These are phyloP conservation scores for Podiceps cristatus DNA, from an alignment of 2,113 vertebrate species.

Conservation along the genomic window DNA sequence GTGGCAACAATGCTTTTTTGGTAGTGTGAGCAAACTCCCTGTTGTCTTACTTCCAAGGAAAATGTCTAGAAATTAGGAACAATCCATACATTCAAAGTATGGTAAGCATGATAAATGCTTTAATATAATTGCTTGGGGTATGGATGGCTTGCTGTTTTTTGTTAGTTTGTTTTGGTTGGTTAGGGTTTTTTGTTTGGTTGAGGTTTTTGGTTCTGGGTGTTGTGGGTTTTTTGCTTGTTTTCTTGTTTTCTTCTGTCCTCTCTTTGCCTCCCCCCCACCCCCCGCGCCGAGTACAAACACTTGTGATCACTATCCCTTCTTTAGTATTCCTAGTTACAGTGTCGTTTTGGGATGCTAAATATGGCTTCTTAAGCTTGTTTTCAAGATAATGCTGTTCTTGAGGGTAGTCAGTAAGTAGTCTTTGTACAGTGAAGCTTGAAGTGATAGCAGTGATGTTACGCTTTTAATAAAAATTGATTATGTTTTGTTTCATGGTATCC, in stretches of 20 bases:
- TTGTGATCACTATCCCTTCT: not conserved
- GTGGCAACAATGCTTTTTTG: not conserved
- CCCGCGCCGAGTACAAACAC: too few relatives aligned
- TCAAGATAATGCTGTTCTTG: constrained; percentile 1
- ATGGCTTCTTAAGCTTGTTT: not conserved
- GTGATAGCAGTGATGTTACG: not conserved
- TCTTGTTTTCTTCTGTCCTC: too few relatives aligned
- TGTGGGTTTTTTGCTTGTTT: too few relatives aligned
- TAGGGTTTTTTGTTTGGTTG: too few relatives aligned
- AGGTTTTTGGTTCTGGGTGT: too few relatives aligned
- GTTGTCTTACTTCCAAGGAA: not conserved
- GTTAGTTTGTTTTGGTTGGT: too few relatives aligned
- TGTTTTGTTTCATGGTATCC: constrained; percentile 18
- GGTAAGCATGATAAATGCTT: not conserved
- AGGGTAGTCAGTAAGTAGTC: not conserved
- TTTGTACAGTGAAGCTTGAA: constrained; percentile 20
- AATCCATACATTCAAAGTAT: not conserved
- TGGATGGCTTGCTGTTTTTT: not conserved
- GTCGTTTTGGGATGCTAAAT: not conserved
- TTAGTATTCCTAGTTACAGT: not conserved
- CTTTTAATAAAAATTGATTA: constrained; percentile 33
- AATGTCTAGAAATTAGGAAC: not conserved
- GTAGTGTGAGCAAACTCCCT: not conserved
- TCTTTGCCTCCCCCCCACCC: too few relatives aligned
- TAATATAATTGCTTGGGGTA: not conserved